Conservation (phyloP, 2,888 invertebrate genomes). For the Myathropa florea region DNA sequence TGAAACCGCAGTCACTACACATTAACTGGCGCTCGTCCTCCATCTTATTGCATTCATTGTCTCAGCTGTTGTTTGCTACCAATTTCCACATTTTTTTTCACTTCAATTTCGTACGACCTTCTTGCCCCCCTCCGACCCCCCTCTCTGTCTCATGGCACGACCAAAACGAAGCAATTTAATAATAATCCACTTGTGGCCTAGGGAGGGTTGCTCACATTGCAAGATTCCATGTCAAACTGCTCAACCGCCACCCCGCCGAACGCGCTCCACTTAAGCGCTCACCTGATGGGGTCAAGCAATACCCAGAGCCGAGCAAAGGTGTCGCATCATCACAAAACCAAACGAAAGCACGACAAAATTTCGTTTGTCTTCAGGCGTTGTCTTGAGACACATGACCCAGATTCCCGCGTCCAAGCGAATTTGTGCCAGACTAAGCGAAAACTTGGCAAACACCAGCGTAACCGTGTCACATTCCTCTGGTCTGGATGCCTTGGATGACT, state of each 20-base stretch:
- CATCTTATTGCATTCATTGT: not conserved
- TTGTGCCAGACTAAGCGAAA: not conserved
- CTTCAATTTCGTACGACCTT: conserved; percentile 39
- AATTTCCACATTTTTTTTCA: conserved; percentile 25
- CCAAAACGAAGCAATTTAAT: conserved; percentile 33
- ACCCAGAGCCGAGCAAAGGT: conserved; percentile 40
- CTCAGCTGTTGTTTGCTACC: not conserved
- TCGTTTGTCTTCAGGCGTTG: conserved; percentile 1
- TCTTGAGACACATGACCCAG: not conserved
- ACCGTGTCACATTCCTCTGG: not conserved
- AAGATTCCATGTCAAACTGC: conserved; percentile 19
- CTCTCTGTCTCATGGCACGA: not conserved
- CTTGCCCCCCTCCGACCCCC: not conserved
- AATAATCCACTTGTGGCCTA: conserved; percentile 50
- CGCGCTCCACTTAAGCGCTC: conserved; percentile 54
- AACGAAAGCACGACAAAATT: not conserved
- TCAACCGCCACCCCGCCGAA: not conserved
- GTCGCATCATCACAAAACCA: conserved; percentile 58
- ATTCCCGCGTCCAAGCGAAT: not conserved
- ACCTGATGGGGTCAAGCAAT: conserved; percentile 56
- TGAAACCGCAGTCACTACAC: not conserved
- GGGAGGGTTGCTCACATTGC: conserved; percentile 58
- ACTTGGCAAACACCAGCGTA: not conserved
- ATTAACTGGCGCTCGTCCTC: conserved; percentile 15
- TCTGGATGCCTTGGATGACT: not conserved